Evolutionary conservation across 1,140 invertebrate genomes (phyloP).

Genomic region (Eupristina koningsbergeri): DNA sequence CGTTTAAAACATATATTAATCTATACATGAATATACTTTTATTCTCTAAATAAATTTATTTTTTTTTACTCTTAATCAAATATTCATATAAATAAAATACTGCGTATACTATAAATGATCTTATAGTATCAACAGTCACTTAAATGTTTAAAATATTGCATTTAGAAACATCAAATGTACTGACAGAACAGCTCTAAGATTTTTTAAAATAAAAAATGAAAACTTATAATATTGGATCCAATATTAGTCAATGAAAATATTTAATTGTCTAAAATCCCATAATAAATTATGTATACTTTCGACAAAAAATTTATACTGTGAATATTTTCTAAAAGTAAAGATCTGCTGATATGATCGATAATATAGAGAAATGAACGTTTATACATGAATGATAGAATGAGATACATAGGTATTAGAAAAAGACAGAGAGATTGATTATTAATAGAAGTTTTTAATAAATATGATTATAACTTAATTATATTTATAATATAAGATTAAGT

Average conservation of each 20-base stretch:
- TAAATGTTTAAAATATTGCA: no score
- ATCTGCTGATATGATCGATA: neutral
- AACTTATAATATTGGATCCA: neutral
- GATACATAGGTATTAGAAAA: no score
- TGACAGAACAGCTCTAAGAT: neutral
- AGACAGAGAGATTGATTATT: neutral
- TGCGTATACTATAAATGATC: no score
- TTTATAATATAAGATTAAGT: neutral
- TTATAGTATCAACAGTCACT: no score
- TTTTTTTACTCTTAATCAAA: no score
- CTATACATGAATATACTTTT: no score
- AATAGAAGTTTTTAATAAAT: neutral
- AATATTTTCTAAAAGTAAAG: neutral
- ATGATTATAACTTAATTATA: no score
- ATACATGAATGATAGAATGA: neutral
- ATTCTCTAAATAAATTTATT: no score
- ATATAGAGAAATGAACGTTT: neutral
- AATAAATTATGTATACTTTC: conserved; percentile 3
- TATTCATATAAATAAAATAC: no score
- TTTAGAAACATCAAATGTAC: no score
- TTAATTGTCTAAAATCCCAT: neutral
- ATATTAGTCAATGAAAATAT: conserved; percentile 10
- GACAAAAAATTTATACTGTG: neutral
- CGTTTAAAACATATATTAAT: no score
- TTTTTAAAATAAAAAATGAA: neutral